Evolutionary conservation across 2,888 invertebrate species (phyloP), one percentile per base, ranked within the genome.

Genomic region (Frankliniella fusca): DNA sequence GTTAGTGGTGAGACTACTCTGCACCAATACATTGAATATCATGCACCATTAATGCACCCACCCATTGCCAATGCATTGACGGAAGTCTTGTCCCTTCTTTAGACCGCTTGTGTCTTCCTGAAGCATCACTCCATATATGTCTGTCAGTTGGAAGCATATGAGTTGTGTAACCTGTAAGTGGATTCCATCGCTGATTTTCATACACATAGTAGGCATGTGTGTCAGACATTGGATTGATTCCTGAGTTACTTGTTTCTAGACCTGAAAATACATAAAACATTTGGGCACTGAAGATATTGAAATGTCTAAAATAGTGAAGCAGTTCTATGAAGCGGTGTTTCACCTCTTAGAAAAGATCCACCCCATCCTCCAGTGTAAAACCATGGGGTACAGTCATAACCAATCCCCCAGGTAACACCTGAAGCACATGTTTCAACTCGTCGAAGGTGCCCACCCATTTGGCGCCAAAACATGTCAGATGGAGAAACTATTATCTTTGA

Each of bases 181-280:
- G 97, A 90, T 96, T 96, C 97, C 97, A 97, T 83, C 97, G 90
- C 88, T 97, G 97, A 87, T 97, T 97, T 89, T 97, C 97, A 87
- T 97, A 97, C 23, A 97, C 94, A 86, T 94, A 94, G 87, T 95
- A 95, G 85, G 93, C 94, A 88, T 95, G 94, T 18, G 94, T 93
- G 87, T 97, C 97, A 23, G 92, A 91, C 94, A 96, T 96, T 8
- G 93, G 87, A 87, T 95, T 90, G 80, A 93, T 91, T 84, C 91
- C 92, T 48, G 90, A 89, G 83, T 90, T 91, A 85, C 91, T 90
- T 23, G 89, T 89, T 83, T 90, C 91, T 23, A 91, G 85, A 0
- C 91, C 90, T 89, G 82, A 48, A n/a, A 49, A 80, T 38, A 38
- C 38, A 81, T 76, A 15, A 48, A 82, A 8, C 50, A 28, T 81